Evolutionary conservation across 2,797 vertebrate genomes (phyloP).

Genomic region (Typhlichthys eigenmanni): DNA sequence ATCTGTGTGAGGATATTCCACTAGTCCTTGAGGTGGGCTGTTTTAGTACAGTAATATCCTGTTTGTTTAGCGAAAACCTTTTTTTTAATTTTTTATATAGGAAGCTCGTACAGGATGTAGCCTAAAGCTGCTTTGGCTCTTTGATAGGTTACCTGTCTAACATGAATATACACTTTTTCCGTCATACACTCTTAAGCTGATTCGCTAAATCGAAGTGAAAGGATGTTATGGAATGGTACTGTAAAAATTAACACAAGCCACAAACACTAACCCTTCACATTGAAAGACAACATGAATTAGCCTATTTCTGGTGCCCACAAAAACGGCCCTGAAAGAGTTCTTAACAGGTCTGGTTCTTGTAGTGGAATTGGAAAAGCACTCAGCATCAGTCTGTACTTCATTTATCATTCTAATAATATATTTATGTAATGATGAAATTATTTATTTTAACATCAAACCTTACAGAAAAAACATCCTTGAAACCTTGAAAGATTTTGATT

Average conservation of each 20-base stretch:
- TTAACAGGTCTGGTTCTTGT: no score
- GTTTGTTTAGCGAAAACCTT: slow-evolving; percentile 60
- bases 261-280: background rate
- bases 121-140: slow-evolving; percentile 16
- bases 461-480: no score
- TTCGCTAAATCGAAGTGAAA: background rate
- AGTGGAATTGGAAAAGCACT: no score
- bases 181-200: background rate
- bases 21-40: slow-evolving; percentile 68
- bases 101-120: slow-evolving; percentile 56
- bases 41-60: slow-evolving; percentile 54
- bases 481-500: no score
- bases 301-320: background rate
- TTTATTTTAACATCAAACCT: no score
- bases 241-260: background rate
- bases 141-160: slow-evolving; percentile 8
- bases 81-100: slow-evolving; percentile 20
- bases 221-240: background rate
- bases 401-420: no score
- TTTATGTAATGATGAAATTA: no score
- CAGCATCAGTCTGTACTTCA: no score
- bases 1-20: slow-evolving; percentile 32
- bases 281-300: background rate
- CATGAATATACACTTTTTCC: background rate
- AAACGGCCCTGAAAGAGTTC: slow-evolving; percentile 3